Conservation (phyloP, 2,797 vertebrate species). For the Acrossocheilus fasciatus region DNA sequence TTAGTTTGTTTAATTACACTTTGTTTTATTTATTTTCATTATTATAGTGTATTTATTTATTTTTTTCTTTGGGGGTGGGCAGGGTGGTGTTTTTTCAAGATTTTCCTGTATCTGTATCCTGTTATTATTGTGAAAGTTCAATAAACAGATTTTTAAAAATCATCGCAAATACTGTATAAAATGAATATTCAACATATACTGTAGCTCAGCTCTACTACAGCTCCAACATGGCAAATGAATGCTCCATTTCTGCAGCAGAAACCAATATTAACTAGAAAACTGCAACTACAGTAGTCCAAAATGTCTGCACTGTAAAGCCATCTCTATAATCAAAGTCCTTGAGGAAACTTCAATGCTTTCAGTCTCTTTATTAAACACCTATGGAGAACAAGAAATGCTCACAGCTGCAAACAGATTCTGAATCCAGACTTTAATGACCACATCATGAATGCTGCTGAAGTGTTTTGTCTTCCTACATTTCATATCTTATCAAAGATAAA, state of each 20-base stretch:
- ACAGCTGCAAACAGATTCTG: no score
- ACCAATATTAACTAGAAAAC: neutral
- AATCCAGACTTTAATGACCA: conserved; percentile 8
- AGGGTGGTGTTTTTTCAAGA: no score
- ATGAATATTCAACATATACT: neutral
- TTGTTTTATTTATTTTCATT: no score
- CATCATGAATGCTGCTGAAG: neutral
- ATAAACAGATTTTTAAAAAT: no score
- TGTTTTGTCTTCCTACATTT: neutral
- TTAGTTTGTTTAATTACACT: no score
- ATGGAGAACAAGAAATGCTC: neutral
- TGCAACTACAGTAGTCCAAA: neutral
- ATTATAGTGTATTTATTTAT: no score
- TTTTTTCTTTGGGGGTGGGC: no score
- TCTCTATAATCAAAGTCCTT: conserved; percentile 7
- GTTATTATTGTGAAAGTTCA: no score
- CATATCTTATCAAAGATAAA: neutral
- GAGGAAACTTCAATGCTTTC: neutral
- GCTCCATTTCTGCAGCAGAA: neutral
- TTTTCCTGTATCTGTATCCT: no score
- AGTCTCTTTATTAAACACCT: neutral
- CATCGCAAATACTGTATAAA: neutral
- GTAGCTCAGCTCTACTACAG: neutral
- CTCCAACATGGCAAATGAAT: neutral
- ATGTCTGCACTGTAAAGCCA: neutral